Base-by-base conservation (phyloP, 1,140 invertebrate genomes). In the Drosophila setifemur region DNA sequence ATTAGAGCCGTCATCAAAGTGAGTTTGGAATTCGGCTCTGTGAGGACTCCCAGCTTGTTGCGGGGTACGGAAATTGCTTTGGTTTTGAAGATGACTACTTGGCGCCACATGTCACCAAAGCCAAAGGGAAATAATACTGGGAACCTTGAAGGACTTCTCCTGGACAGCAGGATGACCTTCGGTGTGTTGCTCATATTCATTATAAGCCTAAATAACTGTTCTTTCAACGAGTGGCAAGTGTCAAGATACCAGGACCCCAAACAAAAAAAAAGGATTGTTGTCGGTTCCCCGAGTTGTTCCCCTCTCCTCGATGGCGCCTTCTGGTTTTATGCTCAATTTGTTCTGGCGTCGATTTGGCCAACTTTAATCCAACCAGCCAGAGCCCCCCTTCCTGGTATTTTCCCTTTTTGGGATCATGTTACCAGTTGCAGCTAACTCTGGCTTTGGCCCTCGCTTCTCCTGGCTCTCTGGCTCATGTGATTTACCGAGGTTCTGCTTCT, bases 291-390 rank as follows among this genome's bases (percentile, higher is more conserved):
- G 12, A 37, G 12, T 16, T 14, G 11, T 52, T 16, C 18, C 43
- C 37, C 39, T 23, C 23, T 9, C 3, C 40, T 63, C 19, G 57
- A 33, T 88, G 85, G 85, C 85, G 85, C 85, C 85, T 85, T 79
- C 86, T 89, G 86, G 86, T 88, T 88, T 88, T 88, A 76, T 88
- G 86, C 79, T 88, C 86, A 88, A 88, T 88, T 88, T 81, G 81
- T 55, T 85, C 40, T 67, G 64, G 74, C 83, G 74, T 85, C 64
- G 61, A 63, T 63, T 64, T 63, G 55, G 60, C 19, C 54, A 63
- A 29, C 31, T 12, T 28, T 14, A n/a, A n/a, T n/a, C n/a, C n/a
- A n/a, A n/a, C n/a, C n/a, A n/a, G n/a, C n/a, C n/a, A n/a, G n/a
- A 6, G 4, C 1, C 9, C 29, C 19, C 19, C 4, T 33, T 35